Conservation (phyloP, 2,888 invertebrate genomes). For the Lamellibrachia satsuma region DNA sequence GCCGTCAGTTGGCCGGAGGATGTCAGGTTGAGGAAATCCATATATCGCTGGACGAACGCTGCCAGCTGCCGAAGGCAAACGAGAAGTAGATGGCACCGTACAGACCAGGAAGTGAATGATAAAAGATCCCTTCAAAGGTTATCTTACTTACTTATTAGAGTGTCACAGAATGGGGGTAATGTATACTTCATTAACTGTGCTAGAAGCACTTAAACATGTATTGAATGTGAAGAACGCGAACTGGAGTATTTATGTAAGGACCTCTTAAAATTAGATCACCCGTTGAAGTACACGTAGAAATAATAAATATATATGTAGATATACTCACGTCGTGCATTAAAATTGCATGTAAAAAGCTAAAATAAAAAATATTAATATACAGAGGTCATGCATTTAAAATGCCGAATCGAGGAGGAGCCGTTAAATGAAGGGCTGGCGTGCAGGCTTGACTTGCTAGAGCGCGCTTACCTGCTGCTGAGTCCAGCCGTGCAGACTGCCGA, state of each 20-base stretch:
- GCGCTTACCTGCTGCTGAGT: neutral
- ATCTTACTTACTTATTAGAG: neutral
- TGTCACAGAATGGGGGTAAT: neutral
- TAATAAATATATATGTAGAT: neutral
- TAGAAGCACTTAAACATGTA: neutral
- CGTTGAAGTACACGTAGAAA: neutral
- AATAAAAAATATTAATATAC: neutral
- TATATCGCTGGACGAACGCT: neutral
- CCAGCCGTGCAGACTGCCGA: slow-evolving; percentile 13
- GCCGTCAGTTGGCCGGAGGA: neutral
- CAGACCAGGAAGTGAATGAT: neutral
- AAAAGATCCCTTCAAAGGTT: neutral
- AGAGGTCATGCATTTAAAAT: neutral
- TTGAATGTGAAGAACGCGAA: neutral
- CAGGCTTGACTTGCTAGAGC: neutral
- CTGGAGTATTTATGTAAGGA: neutral
- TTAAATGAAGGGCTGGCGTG: neutral
- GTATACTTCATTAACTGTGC: neutral
- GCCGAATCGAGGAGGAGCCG: neutral
- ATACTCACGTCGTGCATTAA: neutral
- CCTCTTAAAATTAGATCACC: neutral
- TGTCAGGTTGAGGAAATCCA: neutral
- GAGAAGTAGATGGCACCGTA: neutral
- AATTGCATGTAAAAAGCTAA: no score
- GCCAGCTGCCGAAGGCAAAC: neutral